Evolutionary conservation across 2,888 invertebrate species (phyloP).

Genomic region (Acronicta alni): DNA sequence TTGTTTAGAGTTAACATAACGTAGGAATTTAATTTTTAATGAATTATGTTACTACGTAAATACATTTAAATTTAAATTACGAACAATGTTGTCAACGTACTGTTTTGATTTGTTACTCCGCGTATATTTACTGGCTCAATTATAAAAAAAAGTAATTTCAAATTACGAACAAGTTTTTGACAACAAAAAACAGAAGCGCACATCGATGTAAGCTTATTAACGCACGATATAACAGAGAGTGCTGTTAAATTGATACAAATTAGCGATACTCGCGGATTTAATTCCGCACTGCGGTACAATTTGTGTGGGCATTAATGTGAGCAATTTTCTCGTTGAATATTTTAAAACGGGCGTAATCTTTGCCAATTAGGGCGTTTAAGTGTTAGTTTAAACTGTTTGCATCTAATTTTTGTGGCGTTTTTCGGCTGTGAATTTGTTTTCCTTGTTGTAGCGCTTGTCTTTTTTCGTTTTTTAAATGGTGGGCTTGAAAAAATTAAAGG

Average conservation of each 20-base stretch:
- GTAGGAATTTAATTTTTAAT: neutral
- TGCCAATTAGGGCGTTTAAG: constrained; percentile 47
- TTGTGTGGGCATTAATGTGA: constrained; percentile 51
- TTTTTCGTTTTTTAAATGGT: constrained; percentile 4
- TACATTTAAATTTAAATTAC: neutral
- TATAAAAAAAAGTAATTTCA: constrained; percentile 1
- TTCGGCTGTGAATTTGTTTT: constrained; percentile 14
- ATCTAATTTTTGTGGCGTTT: constrained; percentile 38
- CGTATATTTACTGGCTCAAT: neutral
- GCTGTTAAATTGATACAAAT: constrained; percentile 55
- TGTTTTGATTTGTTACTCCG: neutral
- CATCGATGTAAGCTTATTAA: constrained; percentile 36
- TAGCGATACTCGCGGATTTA: constrained; percentile 49
- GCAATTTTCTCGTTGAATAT: constrained; percentile 54
- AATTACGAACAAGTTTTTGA: constrained; percentile 7
- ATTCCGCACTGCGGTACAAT: constrained; percentile 53
- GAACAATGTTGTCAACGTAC: neutral
- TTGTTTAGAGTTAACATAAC: neutral
- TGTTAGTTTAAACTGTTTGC: constrained; percentile 43
- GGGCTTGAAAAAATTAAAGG: neutral
- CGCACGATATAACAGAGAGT: constrained; percentile 26
- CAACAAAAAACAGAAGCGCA: constrained; percentile 1
- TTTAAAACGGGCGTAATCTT: constrained; percentile 49
- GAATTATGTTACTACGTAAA: neutral
- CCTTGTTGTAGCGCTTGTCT: constrained; percentile 1